Base-by-base conservation (phyloP, 2,797 vertebrate genomes). In the Falco berigora region DNA sequence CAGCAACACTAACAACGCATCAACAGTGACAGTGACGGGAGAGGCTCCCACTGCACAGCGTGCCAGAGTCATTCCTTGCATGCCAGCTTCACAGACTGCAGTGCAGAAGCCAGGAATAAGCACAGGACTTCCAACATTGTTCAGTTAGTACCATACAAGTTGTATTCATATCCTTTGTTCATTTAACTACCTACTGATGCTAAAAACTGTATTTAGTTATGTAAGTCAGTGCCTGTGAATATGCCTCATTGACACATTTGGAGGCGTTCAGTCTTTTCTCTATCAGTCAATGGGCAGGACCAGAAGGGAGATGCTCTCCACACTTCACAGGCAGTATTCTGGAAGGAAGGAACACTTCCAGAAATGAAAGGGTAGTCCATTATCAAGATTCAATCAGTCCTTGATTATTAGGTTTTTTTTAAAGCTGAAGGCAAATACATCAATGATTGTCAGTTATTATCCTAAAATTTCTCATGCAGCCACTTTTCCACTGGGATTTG, bases 221-320 rank as follows among this genome's bases (percentile, higher is more conserved):
- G 5, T 7, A 14, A 77, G 62, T 44, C 46, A 38, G 36, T 14
- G 56, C 6, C 86, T 38, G 24, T 55, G 19, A 67, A 52, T 5
- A 58, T 4, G 18, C 19, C 22, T 82, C 50, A 30, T 0, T 66
- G 47, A 25, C 22, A n/a, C 0, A 0, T 23, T n/a, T 74, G n/a
- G 27, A 62, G 28, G 40, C 14, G 49, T 7, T 38, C 53, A 55
- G 34, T 23, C 14, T 68, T 34, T 36, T 27, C 16, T 73, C 36
- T 52, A 9, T 32, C 24, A 69, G 27, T 1, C 34, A 2, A 67
- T 6, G 42, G 19, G 18, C 32, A 83, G 61, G 17, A 79, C 12
- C 14, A 67, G 63, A 76, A 85, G 56, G 18, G 8, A 91, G 59
- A 59, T 76, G 30, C 12, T 71, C 55, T 64, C 38, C 27, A 20